Evolutionary conservation across 2,888 invertebrate species (phyloP).

Genomic region (Caenorhabditis macrosperma): DNA sequence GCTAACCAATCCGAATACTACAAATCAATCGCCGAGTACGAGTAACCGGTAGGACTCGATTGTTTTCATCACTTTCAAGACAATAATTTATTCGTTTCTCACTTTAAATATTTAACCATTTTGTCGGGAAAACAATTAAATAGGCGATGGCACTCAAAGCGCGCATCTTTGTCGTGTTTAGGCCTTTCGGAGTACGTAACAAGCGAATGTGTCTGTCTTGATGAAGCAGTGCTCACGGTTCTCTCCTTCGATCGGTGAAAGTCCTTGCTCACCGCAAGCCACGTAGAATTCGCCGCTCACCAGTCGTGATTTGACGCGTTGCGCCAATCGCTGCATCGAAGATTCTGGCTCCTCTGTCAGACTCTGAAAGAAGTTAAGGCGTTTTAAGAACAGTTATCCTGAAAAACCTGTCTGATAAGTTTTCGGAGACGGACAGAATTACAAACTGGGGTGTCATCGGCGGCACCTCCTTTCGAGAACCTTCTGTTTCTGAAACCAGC

Average conservation of each 20-base stretch:
- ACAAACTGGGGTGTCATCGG: constrained; percentile 55
- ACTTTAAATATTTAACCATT: neutral
- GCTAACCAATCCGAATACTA: constrained; percentile 74
- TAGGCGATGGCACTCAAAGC: neutral
- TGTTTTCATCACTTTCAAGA: neutral
- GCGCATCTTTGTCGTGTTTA: constrained; percentile 36
- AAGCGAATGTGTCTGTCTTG: constrained; percentile 59
- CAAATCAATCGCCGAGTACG: constrained; percentile 64
- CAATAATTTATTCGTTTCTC: constrained; percentile 12
- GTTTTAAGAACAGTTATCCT: neutral
- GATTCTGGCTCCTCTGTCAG: constrained; percentile 61
- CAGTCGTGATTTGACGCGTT: constrained; percentile 61
- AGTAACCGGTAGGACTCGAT: constrained; percentile 28
- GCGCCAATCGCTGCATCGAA: constrained; percentile 63
- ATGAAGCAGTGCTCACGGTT: constrained; percentile 66
- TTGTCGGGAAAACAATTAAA: neutral
- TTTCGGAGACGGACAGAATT: constrained; percentile 62
- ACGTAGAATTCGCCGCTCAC: constrained; percentile 68
- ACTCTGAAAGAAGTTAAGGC: constrained; percentile 42
- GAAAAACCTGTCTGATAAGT: constrained; percentile 64
- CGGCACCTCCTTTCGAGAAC: constrained; percentile 59
- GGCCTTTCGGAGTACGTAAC: constrained; percentile 67
- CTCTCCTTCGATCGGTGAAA: constrained; percentile 64
- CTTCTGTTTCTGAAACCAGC: constrained; percentile 64
- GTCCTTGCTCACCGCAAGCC: constrained; percentile 66